A percentile compares a stretch with the other conserved stretches of the same genome.
These are phyloP conservation scores for Alligator mississippiensis DNA, from an alignment of 2,113 vertebrate species.

Conservation along the genomic window DNA sequence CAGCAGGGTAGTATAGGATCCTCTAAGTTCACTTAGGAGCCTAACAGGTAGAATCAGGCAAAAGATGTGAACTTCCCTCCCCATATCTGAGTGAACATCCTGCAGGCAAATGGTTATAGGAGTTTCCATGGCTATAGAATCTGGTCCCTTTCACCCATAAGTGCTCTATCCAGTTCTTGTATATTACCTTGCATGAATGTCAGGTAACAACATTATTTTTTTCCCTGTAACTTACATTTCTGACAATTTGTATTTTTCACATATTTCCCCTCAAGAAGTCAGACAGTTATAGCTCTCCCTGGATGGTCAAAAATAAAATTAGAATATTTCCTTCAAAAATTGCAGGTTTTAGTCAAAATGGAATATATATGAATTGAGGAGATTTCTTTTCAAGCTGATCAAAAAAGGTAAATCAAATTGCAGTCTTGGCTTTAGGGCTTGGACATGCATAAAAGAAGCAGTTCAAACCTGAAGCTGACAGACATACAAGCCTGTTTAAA, in stretches of 20 bases:
- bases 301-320: not conserved
- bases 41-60: not conserved
- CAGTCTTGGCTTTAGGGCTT: not conserved
- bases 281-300: not conserved
- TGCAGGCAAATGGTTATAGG: not conserved
- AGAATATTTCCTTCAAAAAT: not conserved
- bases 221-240: not conserved
- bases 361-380: not conserved
- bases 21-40: no score
- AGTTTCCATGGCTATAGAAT: not conserved
- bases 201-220: not conserved
- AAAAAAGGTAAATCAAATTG: not conserved
- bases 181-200: not conserved
- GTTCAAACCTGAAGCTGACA: no score
- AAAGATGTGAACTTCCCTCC: not conserved
- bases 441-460: no score
- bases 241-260: not conserved
- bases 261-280: not conserved
- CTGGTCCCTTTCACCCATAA: not conserved
- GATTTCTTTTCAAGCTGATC: not conserved
- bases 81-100: constrained; percentile 45
- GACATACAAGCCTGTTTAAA: no score
- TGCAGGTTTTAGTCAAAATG: not conserved
- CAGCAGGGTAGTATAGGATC: no score
- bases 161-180: constrained; percentile 1